Evolutionary conservation across 2,797 vertebrate genomes (phyloP).

Genomic region (Alectoris magna): DNA sequence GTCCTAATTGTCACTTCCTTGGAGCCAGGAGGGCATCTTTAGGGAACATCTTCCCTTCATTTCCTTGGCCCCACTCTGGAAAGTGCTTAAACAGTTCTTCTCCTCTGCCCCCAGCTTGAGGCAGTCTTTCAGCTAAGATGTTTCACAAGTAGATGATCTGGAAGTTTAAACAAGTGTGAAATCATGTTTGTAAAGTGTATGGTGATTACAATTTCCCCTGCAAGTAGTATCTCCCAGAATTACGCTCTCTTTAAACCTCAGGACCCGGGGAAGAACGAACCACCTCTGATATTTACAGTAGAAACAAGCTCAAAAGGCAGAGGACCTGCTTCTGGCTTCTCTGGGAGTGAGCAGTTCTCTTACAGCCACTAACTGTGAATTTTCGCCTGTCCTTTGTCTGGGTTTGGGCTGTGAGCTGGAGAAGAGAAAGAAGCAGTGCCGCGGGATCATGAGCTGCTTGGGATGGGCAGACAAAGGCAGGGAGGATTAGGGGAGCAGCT

Average conservation of each 20-base stretch:
- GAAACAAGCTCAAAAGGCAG: not conserved
- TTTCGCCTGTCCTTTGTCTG: constrained; percentile 44
- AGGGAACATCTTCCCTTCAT: not conserved
- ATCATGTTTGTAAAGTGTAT: not conserved
- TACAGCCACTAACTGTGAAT: not conserved
- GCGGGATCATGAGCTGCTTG: not conserved
- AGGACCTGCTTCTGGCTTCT: not conserved
- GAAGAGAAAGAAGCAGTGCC: not conserved
- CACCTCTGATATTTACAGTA: not conserved
- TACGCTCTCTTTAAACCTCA: not conserved
- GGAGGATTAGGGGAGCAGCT: constrained; percentile 63
- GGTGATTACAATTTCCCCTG: not conserved
- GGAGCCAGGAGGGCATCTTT: not conserved
- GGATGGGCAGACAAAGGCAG: constrained; percentile 52
- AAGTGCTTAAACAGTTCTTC: not conserved
- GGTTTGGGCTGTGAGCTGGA: not conserved
- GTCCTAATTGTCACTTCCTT: not conserved
- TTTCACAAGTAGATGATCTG: not conserved
- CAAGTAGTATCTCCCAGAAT: not conserved
- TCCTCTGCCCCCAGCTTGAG: not conserved
- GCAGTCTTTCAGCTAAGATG: not conserved
- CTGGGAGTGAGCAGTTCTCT: not conserved
- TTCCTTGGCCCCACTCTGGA: not conserved
- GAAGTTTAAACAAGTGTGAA: not conserved
- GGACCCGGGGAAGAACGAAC: not conserved